Base-by-base conservation (phyloP, 2,113 vertebrate genomes). In the Tachuris rubrigastra region DNA sequence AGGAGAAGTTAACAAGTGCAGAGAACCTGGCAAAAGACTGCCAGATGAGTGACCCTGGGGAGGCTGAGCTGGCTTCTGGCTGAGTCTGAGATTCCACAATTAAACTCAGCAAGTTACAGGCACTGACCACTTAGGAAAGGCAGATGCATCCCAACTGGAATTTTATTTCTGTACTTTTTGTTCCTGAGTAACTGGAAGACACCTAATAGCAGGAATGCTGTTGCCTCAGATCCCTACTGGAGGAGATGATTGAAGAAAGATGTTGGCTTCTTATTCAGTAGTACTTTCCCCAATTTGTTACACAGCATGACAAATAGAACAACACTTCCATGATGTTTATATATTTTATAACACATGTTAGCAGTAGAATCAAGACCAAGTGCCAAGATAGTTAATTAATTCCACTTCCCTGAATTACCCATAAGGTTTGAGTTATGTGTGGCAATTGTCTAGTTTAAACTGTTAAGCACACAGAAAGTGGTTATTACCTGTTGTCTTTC, bases 361-460 rank as follows among this genome's bases (percentile, higher is more conserved):
- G 96, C 78, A 58, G 47, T 66, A 87, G 86, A 91, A 89, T 87
- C 28, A 24, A 92, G 85, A 93, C 84, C 47, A 82, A 85, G 73
- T 95, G 96, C 90, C 93, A 97, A 92, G 81, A 77, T 10, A 87
- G 85, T 92, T 96, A 95, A 97, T 96, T 94, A 94, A 94, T 97
- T 97, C 95, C 90, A 74, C 80, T 88, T 97, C 77, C 66, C 65
- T 82, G 78, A 92, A 93, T 95, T 94, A 90, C 50, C 82, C 80
- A 67, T 95, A 60, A 80, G 89, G 56, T 93, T 97, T 90, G 87
- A 94, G 69, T 87, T 97, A 63, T 35, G 85, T 67, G 59, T 50
- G 24, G 39, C 63, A 88, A 71, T 94, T 91, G 91, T 49, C 77
- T 96, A 93, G 73, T 85, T 55, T 66, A 93, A 92, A 95, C 71